These are phyloP conservation scores for Aphaenogaster ashmeadi DNA, from an alignment of 1,140 invertebrate genomes.

Conservation along the genomic window DNA sequence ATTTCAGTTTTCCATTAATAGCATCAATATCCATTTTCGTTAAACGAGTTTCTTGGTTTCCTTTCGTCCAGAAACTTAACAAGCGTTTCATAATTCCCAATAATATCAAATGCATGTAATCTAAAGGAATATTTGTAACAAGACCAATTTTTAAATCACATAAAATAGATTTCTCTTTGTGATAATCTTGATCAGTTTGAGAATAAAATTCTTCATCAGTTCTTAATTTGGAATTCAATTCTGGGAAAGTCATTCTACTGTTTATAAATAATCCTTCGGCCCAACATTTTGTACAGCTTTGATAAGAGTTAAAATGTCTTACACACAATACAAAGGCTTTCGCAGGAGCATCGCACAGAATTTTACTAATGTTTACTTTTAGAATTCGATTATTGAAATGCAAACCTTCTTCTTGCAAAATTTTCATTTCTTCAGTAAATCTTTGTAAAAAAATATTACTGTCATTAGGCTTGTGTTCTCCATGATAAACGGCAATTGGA, in stretches of 20 bases:
- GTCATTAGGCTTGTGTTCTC: no score
- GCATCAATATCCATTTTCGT: neutral
- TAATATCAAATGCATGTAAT: neutral
- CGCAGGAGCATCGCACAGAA: neutral
- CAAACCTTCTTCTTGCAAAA: neutral
- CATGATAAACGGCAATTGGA: no score
- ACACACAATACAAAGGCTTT: neutral
- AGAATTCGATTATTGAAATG: neutral
- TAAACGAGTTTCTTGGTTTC: slow-evolving; percentile 7
- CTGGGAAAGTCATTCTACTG: neutral
- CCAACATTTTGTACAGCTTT: slow-evolving; percentile 14
- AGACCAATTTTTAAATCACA: neutral
- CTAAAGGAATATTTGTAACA: neutral
- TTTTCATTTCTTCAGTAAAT: slow-evolving; percentile 27
- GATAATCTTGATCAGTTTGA: neutral
- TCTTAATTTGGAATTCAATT: slow-evolving; percentile 7
- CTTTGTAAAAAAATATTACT: neutral
- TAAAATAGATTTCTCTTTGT: slow-evolving; percentile 10
- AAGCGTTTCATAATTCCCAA: slow-evolving; percentile 8
- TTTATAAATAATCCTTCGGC: neutral
- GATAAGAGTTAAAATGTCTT: neutral
- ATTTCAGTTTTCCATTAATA: slow-evolving; percentile 26
- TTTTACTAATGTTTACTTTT: slow-evolving; percentile 15
- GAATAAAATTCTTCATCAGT: slow-evolving; percentile 3
- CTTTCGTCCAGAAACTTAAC: neutral